Evolutionary conservation across 2,888 invertebrate genomes (phyloP).

Genomic region (Zelleria hepariella): DNA sequence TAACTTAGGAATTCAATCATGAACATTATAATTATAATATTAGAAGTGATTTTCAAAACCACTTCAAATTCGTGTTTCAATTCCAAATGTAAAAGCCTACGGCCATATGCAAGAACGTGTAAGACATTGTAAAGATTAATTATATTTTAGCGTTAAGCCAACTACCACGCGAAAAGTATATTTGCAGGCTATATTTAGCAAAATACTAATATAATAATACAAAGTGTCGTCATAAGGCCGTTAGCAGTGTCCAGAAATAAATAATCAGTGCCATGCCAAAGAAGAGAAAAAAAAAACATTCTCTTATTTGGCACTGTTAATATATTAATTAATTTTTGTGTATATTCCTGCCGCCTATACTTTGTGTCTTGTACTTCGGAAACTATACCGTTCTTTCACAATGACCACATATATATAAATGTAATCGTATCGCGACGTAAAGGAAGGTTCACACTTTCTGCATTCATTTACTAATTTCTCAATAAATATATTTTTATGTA

Average conservation of each 20-base stretch:
- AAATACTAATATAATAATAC: neutral
- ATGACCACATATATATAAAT: neutral
- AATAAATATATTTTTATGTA: no score
- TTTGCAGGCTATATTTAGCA: neutral
- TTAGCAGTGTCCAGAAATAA: constrained; percentile 5
- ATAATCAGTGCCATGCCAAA: neutral
- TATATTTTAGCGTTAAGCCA: neutral
- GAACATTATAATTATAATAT: neutral
- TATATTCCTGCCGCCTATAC: neutral
- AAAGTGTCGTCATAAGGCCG: constrained; percentile 11
- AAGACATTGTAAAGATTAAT: neutral
- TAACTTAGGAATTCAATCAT: neutral
- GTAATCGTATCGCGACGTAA: neutral
- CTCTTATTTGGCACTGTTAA: neutral
- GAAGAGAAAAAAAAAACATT: neutral
- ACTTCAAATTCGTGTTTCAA: neutral
- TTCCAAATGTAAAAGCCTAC: constrained; percentile 8
- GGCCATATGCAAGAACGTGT: constrained; percentile 13
- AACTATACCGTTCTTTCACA: neutral
- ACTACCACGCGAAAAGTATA: neutral
- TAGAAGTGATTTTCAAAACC: neutral
- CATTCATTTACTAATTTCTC: neutral
- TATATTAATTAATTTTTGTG: neutral
- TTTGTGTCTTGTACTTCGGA: neutral
- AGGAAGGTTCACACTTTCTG: neutral